Evolutionary conservation across 2,113 vertebrate genomes (phyloP).

Genomic region (Labeo catla): DNA sequence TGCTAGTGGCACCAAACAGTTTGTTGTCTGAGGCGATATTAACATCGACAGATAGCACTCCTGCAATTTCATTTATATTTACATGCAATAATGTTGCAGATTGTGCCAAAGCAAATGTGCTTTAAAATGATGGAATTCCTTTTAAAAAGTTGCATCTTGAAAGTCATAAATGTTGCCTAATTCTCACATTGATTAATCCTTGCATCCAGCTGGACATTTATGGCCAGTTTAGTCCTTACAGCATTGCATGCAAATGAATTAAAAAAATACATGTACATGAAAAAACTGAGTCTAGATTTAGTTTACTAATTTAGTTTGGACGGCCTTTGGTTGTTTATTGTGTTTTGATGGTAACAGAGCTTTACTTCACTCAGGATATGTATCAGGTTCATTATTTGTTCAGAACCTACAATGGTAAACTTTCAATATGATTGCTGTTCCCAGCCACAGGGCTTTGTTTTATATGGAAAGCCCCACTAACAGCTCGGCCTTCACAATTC

Average conservation of each 20-base stretch:
- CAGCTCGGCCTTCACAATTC: background rate
- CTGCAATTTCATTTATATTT: no score
- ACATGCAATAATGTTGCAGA: no score
- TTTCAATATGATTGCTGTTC: background rate
- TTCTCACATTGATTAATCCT: background rate
- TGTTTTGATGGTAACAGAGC: background rate
- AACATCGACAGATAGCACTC: no score
- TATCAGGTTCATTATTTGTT: background rate
- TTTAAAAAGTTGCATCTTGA: background rate
- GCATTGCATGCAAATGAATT: background rate
- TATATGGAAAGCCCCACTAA: background rate
- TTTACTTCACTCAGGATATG: background rate
- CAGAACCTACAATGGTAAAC: background rate
- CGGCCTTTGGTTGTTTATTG: background rate
- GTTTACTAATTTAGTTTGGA: background rate
- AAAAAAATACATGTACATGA: background rate
- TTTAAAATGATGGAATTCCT: no score
- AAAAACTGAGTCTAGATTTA: background rate
- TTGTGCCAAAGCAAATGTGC: no score
- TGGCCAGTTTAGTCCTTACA: background rate
- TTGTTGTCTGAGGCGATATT: no score
- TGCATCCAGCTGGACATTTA: background rate
- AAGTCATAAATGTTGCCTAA: no score
- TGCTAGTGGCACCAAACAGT: no score
- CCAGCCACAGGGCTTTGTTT: background rate